Conservation (phyloP, 2,113 vertebrate species). For the Sylvia atricapilla region DNA sequence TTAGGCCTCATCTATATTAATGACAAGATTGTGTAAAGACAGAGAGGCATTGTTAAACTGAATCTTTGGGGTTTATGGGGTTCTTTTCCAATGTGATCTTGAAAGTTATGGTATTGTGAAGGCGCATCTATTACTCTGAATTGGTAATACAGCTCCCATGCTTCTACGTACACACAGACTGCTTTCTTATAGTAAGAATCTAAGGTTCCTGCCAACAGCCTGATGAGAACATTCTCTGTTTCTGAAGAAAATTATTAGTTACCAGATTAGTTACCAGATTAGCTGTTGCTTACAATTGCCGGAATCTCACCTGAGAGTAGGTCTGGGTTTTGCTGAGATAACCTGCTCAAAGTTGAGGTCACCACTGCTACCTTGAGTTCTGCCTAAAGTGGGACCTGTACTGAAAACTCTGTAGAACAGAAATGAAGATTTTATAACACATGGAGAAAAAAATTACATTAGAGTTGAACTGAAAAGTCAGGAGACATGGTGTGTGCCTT, state of each 20-base stretch:
- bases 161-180: not conserved
- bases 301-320: not conserved
- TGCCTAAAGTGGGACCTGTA: not conserved
- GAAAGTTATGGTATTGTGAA: not conserved
- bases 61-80: not conserved
- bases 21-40: not conserved
- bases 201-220: not conserved
- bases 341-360: not conserved
- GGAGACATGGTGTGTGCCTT: not conserved
- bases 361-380: not conserved
- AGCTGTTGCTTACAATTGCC: not conserved
- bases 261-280: not conserved
- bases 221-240: not conserved
- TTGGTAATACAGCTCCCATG: not conserved
- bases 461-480: not conserved
- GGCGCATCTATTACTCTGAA: not conserved
- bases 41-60: constrained; percentile 16
- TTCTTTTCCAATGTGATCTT: not conserved
- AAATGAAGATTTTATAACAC: not conserved
- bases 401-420: not conserved
- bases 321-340: not conserved
- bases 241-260: not conserved
- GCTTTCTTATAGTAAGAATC: constrained; percentile 10
- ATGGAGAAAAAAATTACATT: fast-evolving
- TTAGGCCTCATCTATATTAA: constrained; percentile 56